Evolutionary conservation across 2,113 vertebrate genomes (phyloP), one percentile per base, ranked within the genome.

Genomic region (Gobio gobio): DNA sequence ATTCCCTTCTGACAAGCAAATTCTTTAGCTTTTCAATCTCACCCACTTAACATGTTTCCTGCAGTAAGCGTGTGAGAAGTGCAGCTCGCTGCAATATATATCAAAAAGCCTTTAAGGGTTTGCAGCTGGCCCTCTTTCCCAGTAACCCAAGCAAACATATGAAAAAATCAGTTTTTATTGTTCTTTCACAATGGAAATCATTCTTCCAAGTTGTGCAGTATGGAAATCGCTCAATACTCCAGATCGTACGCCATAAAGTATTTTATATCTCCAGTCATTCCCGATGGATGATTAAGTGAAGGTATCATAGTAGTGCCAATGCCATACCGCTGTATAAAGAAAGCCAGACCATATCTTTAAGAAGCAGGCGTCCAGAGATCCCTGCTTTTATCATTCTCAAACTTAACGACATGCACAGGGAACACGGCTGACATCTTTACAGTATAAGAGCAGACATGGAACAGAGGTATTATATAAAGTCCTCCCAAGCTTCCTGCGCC

Each of bases 21-120:
- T 91, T 92, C 91, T 91, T 83, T 85, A 88, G 86, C 87, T 91
- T 91, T 90, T 85, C 91, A 90, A 85, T 87, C 88, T 93, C 90
- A 90, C 90, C 88, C 90, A 92, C 88, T 92, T 91, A 91, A 91
- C 89, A 92, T 89, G 90, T 90, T 92, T 90, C 86, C 87, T 56
- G 61, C 24, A 83, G 89, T 92, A 91, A 92, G 90, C 84, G n/a
- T 90, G 87, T 88, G 83, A 88, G 89, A 90, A 85, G 87, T 84
- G 49, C 26, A 72, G 16, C 68, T 61, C 64, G 18, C 83, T 68
- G 88, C 87, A 12, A 85, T 56, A 76, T 87, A 83, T 87, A 84
- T 90, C 88, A 91, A 89, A 91, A 72, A 79, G 88, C 78, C 82
- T 88, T 88, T 74, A 63, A 77, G 72, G 63, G 29, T 85, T 6